Percentiles rank a stretch among this genome's conserved stretches.
Conservation (phyloP, 1,140 invertebrate genomes). For the Zaprionus capensis region DNA sequence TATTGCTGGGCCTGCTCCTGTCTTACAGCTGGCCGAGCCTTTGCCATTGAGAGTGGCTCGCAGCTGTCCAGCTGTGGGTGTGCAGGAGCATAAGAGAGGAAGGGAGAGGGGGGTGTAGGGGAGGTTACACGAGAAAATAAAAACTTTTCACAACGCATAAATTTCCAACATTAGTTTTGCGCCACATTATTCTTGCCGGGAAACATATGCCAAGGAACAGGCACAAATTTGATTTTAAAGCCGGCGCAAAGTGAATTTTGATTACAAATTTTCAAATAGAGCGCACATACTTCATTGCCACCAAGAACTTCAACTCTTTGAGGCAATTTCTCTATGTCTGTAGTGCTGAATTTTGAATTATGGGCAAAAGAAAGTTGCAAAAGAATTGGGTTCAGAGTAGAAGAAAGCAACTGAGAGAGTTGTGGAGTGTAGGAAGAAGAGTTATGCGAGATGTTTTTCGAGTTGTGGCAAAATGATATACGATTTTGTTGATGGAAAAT, state of each 20-base stretch:
- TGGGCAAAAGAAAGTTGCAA: slow-evolving; percentile 3
- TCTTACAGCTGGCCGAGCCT: slow-evolving; percentile 46
- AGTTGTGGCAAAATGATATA: background rate
- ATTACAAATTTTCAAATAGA: slow-evolving; percentile 47
- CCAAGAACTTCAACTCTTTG: background rate
- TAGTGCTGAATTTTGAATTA: background rate
- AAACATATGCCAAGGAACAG: slow-evolving; percentile 65
- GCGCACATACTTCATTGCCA: background rate
- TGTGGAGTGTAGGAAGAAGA: background rate
- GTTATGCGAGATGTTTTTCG: background rate
- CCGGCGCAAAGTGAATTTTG: slow-evolving; percentile 70
- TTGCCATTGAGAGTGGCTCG: slow-evolving; percentile 61
- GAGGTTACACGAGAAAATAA: background rate
- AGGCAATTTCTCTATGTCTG: background rate
- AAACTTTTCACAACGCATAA: slow-evolving; percentile 80
- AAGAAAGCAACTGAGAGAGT: background rate
- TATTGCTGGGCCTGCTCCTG: slow-evolving; percentile 57
- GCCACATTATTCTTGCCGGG: slow-evolving; percentile 74
- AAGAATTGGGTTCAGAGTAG: background rate
- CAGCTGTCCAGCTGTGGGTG: slow-evolving; percentile 64
- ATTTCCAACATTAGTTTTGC: slow-evolving; percentile 78
- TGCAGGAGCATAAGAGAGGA: slow-evolving; percentile 11
- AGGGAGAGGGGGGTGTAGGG: background rate
- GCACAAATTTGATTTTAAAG: slow-evolving; percentile 74
- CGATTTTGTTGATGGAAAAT: slow-evolving; percentile 3